Evolutionary conservation across 1,140 invertebrate genomes (phyloP).

Genomic region (Ostrea edulis): DNA sequence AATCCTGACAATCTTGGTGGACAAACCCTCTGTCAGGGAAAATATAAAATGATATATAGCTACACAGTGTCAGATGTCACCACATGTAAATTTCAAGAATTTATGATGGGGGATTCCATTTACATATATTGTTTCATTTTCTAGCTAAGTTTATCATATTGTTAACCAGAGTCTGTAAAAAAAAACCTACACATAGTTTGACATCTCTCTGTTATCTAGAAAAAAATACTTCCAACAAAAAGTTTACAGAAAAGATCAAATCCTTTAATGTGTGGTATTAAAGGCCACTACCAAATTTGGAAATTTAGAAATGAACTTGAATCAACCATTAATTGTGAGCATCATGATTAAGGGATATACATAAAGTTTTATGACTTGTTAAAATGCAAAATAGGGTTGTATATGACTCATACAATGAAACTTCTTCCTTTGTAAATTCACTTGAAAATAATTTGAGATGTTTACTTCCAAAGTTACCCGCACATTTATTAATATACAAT

Average conservation of each 20-base stretch:
- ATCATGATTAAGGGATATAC: neutral
- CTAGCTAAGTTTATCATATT: neutral
- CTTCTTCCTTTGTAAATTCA: neutral
- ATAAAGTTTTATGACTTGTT: neutral
- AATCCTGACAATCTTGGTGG: neutral
- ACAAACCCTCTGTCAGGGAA: neutral
- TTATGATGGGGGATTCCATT: conserved; percentile 20
- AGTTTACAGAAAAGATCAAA: neutral
- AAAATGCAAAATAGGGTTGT: conserved; percentile 6
- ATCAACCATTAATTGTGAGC: neutral
- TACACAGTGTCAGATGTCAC: neutral
- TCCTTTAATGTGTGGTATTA: neutral
- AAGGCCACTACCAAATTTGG: neutral
- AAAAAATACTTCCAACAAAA: too few species aligned
- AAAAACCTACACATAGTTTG: too few species aligned
- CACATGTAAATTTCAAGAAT: conserved; percentile 1
- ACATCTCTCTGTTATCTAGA: too few species aligned
- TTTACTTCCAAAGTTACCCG: neutral
- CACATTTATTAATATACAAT: neutral
- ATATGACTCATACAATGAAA: neutral
- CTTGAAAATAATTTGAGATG: neutral
- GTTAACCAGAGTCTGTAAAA: too few species aligned
- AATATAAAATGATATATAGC: conserved; percentile 10
- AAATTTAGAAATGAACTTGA: neutral
- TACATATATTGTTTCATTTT: neutral